Evolutionary conservation across 2,888 invertebrate species (phyloP).

Genomic region (Stenoptilia bipunctidactyla): DNA sequence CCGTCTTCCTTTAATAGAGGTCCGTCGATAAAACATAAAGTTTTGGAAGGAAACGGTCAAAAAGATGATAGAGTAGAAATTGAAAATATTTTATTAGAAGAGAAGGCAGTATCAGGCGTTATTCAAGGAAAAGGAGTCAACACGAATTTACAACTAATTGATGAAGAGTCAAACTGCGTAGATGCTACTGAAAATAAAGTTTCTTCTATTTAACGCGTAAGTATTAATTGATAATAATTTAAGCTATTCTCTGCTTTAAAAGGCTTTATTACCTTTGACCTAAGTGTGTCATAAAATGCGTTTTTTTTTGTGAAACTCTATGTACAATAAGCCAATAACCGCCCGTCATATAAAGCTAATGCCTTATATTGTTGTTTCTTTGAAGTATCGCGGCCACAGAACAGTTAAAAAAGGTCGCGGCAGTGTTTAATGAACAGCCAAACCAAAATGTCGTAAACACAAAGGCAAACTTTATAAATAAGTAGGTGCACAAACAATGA

Average conservation of each 20-base stretch:
- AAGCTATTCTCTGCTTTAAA: not conserved
- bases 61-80: constrained; percentile 70
- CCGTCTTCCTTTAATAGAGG: constrained; percentile 70
- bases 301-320: too few species aligned
- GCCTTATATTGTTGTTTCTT: too few species aligned
- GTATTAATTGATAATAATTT: not conserved
- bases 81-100: constrained; percentile 68
- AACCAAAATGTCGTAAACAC: too few species aligned
- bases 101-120: constrained; percentile 41
- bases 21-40: constrained; percentile 48
- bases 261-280: too few species aligned
- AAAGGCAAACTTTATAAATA: too few species aligned
- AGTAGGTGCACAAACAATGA: too few species aligned
- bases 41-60: constrained; percentile 39
- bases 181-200: not conserved
- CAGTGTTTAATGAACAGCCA: too few species aligned
- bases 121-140: constrained; percentile 36
- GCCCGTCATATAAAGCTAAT: too few species aligned
- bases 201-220: not conserved
- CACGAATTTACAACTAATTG: constrained; percentile 50
- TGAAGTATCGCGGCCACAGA: too few species aligned
- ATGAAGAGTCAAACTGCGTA: constrained; percentile 45
- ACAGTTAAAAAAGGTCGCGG: too few species aligned
- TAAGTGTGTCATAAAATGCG: too few species aligned
- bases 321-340: too few species aligned